Conservation (phyloP, 2,113 vertebrate genomes). For the Coreoperca whiteheadi region DNA sequence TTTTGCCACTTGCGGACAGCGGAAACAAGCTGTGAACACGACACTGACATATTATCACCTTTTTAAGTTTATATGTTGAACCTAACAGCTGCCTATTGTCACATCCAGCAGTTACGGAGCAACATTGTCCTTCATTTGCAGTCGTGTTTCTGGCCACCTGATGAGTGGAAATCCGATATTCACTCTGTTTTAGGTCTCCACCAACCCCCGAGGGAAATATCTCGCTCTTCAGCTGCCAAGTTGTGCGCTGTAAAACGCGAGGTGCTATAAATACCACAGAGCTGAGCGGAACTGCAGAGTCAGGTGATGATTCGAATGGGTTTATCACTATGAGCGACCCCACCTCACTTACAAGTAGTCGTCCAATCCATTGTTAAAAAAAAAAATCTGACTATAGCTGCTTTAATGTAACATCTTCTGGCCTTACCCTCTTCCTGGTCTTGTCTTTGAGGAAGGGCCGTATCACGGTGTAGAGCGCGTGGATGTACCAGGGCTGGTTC, state of each 20-base stretch:
- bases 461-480: constrained; percentile 97
- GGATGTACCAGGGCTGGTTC: constrained; percentile 99
- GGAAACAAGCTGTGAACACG: no score
- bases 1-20: no score
- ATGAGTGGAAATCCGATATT: no score
- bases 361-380: background rate
- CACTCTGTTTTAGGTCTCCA: background rate
- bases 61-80: no score
- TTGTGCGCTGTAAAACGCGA: background rate
- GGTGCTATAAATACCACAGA: background rate
- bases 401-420: background rate
- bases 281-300: background rate
- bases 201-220: background rate
- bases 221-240: background rate
- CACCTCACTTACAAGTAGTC: background rate
- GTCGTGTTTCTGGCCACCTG: no score
- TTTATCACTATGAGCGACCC: background rate
- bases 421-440: constrained; percentile 95
- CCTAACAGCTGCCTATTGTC: no score
- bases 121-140: no score
- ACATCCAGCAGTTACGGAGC: no score
- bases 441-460: constrained; percentile 98
- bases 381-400: background rate
- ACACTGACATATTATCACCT: no score
- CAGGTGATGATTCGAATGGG: no score